Percentiles rank a stretch among this genome's conserved stretches.
Conservation (phyloP, 2,113 vertebrate species). For the Lipophrys pholis region DNA sequence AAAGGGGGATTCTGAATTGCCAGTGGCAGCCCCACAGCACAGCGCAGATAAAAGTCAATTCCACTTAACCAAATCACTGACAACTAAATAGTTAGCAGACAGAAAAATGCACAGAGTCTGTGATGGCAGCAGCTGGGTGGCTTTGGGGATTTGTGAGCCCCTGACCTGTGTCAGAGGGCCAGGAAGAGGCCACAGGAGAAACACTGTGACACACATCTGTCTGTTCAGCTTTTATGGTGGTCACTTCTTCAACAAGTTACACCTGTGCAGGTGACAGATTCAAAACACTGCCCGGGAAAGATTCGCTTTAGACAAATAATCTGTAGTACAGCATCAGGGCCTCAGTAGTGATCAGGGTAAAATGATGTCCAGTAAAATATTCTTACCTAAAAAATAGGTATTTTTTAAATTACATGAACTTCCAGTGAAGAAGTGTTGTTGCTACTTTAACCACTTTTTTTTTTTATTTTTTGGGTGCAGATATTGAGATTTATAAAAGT, state of each 20-base stretch:
- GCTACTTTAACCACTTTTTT: too few species aligned
- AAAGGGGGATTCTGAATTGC: constrained; percentile 87
- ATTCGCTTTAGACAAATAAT: constrained; percentile 7
- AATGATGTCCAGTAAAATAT: neutral
- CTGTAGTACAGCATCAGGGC: neutral
- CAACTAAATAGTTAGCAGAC: constrained; percentile 96
- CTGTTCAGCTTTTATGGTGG: constrained; percentile 40
- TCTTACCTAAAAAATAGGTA: neutral
- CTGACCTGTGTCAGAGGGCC: constrained; percentile 64
- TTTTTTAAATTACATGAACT: neutral
- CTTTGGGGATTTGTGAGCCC: constrained; percentile 70
- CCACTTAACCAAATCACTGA: constrained; percentile 96
- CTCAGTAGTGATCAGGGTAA: neutral
- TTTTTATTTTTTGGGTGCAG: too few species aligned
- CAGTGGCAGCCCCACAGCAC: constrained; percentile 90
- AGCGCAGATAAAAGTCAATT: constrained; percentile 97
- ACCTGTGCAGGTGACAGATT: constrained; percentile 22
- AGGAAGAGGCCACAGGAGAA: constrained; percentile 61
- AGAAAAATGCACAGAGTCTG: constrained; percentile 86
- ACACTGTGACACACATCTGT: constrained; percentile 45
- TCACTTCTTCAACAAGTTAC: constrained; percentile 34
- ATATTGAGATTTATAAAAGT: neutral
- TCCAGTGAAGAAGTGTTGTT: too few species aligned
- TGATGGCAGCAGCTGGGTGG: constrained; percentile 74
- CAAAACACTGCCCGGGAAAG: neutral